phyloP scores from a whole-genome alignment of 2,888 invertebrate species.

The Drosophila mulleri region DNA sequence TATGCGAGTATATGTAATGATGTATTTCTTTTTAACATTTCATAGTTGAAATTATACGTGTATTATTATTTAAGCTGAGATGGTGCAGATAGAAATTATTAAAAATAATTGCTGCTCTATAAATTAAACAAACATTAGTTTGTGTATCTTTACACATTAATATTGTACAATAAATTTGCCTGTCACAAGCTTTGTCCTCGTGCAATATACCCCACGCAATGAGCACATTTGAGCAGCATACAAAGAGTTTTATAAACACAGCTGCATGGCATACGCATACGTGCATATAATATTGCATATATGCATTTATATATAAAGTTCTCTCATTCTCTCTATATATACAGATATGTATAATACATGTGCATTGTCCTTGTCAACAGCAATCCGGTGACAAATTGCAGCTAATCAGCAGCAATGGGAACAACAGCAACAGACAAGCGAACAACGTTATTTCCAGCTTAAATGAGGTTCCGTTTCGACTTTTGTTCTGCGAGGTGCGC shows the following conservation, averaged over 20 bases:
- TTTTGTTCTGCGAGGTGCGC: conserved; percentile 39
- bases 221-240: background rate
- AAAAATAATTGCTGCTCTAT: no score
- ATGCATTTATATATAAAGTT: conserved; percentile 26
- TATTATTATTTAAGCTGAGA: background rate
- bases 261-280: background rate
- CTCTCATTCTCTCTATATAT: no score
- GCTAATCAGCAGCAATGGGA: conserved; percentile 61
- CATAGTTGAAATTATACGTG: background rate
- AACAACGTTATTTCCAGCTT: conserved; percentile 23
- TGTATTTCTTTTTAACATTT: background rate
- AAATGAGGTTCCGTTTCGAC: conserved; percentile 30
- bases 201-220: background rate
- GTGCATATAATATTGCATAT: conserved; percentile 1
- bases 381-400: conserved; percentile 66
- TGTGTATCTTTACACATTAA: background rate
- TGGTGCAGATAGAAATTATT: no score
- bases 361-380: conserved; percentile 71
- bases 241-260: conserved; percentile 20
- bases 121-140: background rate
- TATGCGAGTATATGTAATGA: background rate
- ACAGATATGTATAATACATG: conserved; percentile 18
- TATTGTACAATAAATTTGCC: background rate
- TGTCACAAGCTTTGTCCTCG: conserved; percentile 1
- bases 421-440: conserved; percentile 27